phyloP scores from a whole-genome alignment of 2,113 vertebrate genomes.

The Ornithorhynchus anatinus region DNA sequence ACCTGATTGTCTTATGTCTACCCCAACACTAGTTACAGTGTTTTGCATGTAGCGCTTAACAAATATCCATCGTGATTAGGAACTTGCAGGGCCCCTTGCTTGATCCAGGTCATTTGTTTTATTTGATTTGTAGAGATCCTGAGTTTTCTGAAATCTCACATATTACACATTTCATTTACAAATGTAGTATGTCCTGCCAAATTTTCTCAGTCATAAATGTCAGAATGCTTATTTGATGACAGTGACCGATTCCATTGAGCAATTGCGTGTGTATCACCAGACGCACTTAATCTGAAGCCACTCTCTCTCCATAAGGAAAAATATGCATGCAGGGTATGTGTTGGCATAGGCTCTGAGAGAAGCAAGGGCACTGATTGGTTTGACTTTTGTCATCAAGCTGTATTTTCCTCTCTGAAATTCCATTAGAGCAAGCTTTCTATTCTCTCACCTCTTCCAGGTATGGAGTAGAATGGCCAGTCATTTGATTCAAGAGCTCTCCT shows the following conservation, averaged over 20 bases:
- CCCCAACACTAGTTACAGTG: no score
- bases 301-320: constrained; percentile 1
- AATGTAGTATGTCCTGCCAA: neutral
- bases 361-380: neutral
- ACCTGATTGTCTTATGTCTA: no score
- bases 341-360: neutral
- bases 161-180: neutral
- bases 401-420: constrained; percentile 10
- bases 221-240: constrained; percentile 5
- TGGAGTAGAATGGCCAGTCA: neutral
- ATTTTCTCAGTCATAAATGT: constrained; percentile 2
- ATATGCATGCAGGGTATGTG: neutral
- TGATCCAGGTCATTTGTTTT: neutral
- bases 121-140: neutral
- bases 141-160: constrained; percentile 9
- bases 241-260: constrained; percentile 3
- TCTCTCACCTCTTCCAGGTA: constrained; percentile 8
- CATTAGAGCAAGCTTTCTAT: constrained; percentile 12
- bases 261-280: neutral
- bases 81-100: neutral
- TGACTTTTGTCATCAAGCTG: neutral
- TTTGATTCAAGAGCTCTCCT: neutral
- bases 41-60: no score
- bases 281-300: neutral
- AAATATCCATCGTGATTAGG: no score